phyloP scores from a whole-genome alignment of 2,888 invertebrate species.

The Lepas anatifera region DNA sequence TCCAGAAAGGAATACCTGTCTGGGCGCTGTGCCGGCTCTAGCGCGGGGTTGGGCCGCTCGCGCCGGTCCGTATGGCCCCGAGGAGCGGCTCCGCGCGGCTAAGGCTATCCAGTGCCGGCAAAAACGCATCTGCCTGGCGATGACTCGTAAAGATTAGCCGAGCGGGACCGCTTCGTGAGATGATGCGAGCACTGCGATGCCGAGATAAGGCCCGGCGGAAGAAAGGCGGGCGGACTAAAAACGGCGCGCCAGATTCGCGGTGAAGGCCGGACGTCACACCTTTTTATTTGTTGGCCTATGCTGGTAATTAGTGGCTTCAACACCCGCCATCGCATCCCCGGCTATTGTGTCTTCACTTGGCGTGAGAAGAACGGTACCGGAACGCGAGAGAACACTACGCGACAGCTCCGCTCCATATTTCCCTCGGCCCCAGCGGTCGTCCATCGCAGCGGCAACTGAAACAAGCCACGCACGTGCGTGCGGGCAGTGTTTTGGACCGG shows the following conservation, averaged over 20 bases:
- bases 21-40: not conserved
- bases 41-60: not conserved
- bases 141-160: slow-evolving; percentile 5
- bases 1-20: slow-evolving; percentile 9
- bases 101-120: slow-evolving; percentile 1
- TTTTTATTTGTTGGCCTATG: slow-evolving; percentile 10
- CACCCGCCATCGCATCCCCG: not conserved
- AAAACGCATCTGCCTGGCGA: slow-evolving; percentile 2
- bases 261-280: slow-evolving; percentile 9
- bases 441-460: not conserved
- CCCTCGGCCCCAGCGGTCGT: not conserved
- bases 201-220: not conserved
- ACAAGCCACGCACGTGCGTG: not conserved
- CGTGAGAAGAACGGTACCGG: not conserved
- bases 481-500: not conserved
- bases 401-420: not conserved
- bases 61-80: not conserved
- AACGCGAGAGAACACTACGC: not conserved
- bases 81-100: not conserved
- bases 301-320: slow-evolving; percentile 3
- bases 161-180: not conserved
- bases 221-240: not conserved
- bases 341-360: not conserved
- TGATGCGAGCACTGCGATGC: not conserved
- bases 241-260: not conserved